Percentiles rank a stretch among this genome's conserved stretches.
These are phyloP conservation scores for Mergus octosetaceus DNA, from an alignment of 2,797 vertebrate species.

Conservation along the genomic window DNA sequence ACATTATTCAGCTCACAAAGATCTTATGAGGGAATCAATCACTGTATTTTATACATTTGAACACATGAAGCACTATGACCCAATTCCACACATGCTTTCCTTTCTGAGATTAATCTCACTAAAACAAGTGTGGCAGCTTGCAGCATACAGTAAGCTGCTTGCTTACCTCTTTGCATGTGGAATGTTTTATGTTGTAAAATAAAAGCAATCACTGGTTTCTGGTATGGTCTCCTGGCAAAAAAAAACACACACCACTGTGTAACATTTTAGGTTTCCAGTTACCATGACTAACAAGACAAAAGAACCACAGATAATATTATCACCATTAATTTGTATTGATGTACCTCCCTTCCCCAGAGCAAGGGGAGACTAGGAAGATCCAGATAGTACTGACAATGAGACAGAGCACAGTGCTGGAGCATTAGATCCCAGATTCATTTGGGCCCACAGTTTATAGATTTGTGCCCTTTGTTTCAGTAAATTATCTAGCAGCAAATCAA, in stretches of 20 bases:
- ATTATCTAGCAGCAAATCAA: background rate
- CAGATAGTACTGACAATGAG: background rate
- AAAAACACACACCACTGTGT: background rate
- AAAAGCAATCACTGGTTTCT: background rate
- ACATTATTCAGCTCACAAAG: slow-evolving; percentile 14
- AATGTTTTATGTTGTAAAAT: background rate
- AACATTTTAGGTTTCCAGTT: background rate
- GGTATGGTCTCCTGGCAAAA: background rate
- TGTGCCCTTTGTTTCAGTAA: background rate
- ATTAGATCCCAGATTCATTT: background rate
- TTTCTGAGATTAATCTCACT: background rate
- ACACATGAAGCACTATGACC: background rate
- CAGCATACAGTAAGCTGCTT: background rate
- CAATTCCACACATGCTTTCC: slow-evolving; percentile 23
- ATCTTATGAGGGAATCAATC: background rate
- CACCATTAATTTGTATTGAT: background rate
- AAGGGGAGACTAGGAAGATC: background rate
- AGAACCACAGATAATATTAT: background rate
- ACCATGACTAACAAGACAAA: background rate
- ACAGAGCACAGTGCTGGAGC: background rate
- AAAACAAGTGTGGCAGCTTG: slow-evolving; percentile 32
- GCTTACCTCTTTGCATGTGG: background rate
- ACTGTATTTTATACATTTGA: background rate
- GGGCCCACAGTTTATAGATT: background rate
- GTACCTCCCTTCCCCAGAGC: background rate